Evolutionary conservation across 2,113 vertebrate genomes (phyloP).

Genomic region (Nothoprocta perdicaria): DNA sequence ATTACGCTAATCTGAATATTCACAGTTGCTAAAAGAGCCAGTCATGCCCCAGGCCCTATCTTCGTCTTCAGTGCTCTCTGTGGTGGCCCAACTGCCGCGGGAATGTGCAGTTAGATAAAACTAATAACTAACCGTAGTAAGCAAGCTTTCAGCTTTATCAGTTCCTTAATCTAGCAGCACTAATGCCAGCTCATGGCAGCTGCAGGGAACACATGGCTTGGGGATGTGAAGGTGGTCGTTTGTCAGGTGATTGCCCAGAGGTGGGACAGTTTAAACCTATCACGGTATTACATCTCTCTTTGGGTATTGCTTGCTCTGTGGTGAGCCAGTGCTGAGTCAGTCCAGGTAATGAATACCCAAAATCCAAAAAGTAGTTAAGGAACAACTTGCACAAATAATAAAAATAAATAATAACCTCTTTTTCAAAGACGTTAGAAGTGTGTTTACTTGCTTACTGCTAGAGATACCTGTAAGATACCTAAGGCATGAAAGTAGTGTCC

Average conservation of each 20-base stretch:
- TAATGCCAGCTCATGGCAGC: background rate
- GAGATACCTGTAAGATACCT: background rate
- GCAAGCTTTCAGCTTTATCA: background rate
- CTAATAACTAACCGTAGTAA: background rate
- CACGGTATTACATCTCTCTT: background rate
- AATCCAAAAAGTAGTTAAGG: background rate
- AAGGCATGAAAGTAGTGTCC: background rate
- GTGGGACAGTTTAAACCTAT: background rate
- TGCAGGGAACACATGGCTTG: background rate
- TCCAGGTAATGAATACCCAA: background rate
- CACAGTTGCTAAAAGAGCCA: background rate
- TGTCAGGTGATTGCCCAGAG: background rate
- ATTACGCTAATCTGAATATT: background rate
- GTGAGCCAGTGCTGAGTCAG: background rate
- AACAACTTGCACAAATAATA: background rate
- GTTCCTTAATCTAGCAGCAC: background rate
- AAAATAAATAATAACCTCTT: background rate
- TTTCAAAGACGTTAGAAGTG: background rate
- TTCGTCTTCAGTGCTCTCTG: background rate
- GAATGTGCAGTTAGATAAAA: background rate
- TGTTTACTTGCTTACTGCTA: constrained; percentile 3
- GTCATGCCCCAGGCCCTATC: background rate
- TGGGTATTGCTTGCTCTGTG: background rate
- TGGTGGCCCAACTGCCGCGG: background rate
- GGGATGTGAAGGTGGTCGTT: background rate